These are phyloP conservation scores for Emydura subglobosa DNA, from an alignment of 2,113 vertebrate species.

Conservation along the genomic window DNA sequence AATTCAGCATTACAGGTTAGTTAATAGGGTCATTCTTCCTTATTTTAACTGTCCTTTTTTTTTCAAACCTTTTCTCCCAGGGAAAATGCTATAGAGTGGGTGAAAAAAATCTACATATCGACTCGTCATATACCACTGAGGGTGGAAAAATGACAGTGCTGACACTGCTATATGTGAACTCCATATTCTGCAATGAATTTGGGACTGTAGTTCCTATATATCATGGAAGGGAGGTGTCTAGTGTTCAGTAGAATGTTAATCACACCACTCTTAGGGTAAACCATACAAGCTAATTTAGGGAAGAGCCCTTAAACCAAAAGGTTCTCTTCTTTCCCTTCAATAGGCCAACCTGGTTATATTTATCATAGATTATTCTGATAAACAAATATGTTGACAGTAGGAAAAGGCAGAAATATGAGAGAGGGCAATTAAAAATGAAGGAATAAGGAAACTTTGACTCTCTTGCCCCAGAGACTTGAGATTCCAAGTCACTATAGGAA, in stretches of 20 bases:
- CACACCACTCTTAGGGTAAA: neutral
- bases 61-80: neutral
- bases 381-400: neutral
- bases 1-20: neutral
- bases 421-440: neutral
- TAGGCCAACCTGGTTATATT: neutral
- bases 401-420: neutral
- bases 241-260: neutral
- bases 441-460: neutral
- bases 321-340: neutral
- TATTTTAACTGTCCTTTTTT: neutral
- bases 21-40: neutral
- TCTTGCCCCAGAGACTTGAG: neutral
- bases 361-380: neutral
- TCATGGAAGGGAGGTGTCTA: neutral
- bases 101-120: neutral
- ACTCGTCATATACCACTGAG: neutral
- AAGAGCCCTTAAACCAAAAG: neutral
- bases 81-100: neutral
- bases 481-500: neutral
- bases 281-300: rapidly evolving
- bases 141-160: neutral
- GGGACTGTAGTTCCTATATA: neutral
- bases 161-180: neutral
- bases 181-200: neutral